These are phyloP conservation scores for Sandelia bainsii DNA, from an alignment of 2,797 vertebrate genomes.

Conservation along the genomic window DNA sequence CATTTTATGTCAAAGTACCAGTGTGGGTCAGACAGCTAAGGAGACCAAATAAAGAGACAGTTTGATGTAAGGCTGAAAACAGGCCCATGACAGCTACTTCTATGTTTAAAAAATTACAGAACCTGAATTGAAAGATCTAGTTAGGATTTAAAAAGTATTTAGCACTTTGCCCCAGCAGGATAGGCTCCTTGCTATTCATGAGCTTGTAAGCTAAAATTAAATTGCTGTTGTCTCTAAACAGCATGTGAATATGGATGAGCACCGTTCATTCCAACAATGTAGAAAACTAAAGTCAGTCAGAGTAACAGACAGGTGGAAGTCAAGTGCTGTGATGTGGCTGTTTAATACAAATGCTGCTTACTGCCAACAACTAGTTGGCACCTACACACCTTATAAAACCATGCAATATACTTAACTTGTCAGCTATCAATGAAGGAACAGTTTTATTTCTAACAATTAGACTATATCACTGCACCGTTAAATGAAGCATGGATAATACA, in stretches of 20 bases:
- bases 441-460: not conserved
- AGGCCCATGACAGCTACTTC: not conserved
- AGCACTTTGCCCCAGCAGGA: constrained; percentile 22
- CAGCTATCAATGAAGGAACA: not conserved
- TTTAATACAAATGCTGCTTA: constrained; percentile 8
- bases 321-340: not conserved
- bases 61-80: not conserved
- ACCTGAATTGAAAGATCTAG: constrained; percentile 6
- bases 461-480: not conserved
- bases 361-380: not conserved
- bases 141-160: constrained; percentile 37
- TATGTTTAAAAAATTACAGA: constrained; percentile 3
- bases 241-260: constrained; percentile 52
- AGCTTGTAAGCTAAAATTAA: constrained; percentile 64
- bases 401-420: not conserved
- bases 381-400: not conserved
- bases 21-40: not conserved
- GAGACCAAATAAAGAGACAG: too few relatives aligned
- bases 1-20: not conserved
- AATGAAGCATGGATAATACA: not conserved
- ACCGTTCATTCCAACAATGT: constrained; percentile 28
- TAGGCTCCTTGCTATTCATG: constrained; percentile 55
- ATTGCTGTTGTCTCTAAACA: constrained; percentile 42
- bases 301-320: constrained; percentile 23
- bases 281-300: constrained; percentile 21